Evolutionary conservation across 2,113 vertebrate genomes (phyloP), one percentile per base, ranked within the genome.

Genomic region (Oxyura jamaicensis): DNA sequence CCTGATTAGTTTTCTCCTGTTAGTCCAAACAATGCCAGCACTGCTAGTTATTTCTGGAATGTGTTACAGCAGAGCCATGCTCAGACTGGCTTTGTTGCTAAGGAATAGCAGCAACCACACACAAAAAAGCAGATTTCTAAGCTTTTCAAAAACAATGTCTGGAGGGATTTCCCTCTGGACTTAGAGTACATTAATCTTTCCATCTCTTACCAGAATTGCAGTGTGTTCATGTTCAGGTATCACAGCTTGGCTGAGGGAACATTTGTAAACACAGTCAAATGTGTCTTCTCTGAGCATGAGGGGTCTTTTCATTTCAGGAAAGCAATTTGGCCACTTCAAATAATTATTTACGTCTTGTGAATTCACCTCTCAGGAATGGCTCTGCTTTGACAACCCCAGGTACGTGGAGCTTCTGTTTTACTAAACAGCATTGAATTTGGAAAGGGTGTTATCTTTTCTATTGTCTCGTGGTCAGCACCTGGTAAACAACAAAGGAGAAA

Each of bases 11-110:
- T 96, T 86, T 86, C 35, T 48, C 39, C 62, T 75, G 50, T 63
- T 91, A 79, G 74, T 36, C 69, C 67, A 79, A 74, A 83, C 88
- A 93, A 77, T 91, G 66, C 76, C 77, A 93, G 90, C 63, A 33
- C n/a, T 60, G 68, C 55, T 56, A 79, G 88, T 94, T 88, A 94
- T 95, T 96, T 95, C 90, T 93, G 96, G 90, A 95, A 93, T 83
- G 90, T 72, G 67, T 88, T 92, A 41, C 16, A 92, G 68, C 68
- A 86, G 28, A 96, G 91, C 92, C 25, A 3, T 17, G 29, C 85
- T 84, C 71, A 92, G 81, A 41, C 68, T 44, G 20, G 94, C 75
- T 96, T 94, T 90, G 93, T 95, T 97, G 96, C 90, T 97, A 92
- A 97, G 95, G 93, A 90, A 90, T 86, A 88, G 52, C 18, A 25